Percentiles rank a stretch among this genome's conserved stretches.
These are phyloP conservation scores for Rhynchomys soricoides DNA, from an alignment of 2,113 vertebrate genomes.

Conservation along the genomic window DNA sequence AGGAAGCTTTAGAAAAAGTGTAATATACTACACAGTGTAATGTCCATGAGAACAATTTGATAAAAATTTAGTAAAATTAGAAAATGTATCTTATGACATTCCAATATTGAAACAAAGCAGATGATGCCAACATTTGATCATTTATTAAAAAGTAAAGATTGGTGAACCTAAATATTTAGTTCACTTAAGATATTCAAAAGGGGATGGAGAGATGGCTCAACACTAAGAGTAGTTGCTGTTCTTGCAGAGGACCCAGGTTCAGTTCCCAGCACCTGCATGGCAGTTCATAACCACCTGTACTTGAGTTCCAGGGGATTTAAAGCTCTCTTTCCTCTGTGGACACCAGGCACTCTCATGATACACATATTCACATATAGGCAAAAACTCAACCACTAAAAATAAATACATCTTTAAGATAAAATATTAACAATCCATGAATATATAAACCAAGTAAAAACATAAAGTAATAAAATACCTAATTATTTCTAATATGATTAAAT, in stretches of 20 bases:
- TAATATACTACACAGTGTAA: neutral
- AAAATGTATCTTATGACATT: neutral
- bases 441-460: neutral
- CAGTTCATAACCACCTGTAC: neutral
- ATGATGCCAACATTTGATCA: neutral
- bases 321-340: neutral
- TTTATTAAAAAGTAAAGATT: constrained; percentile 23
- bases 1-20: neutral
- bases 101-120: neutral
- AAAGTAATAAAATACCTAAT: neutral
- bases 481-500: neutral
- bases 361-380: neutral
- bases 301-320: neutral
- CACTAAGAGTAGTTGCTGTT: neutral
- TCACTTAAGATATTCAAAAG: neutral
- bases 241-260: neutral
- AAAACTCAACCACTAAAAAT: neutral
- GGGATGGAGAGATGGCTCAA: neutral
- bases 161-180: neutral
- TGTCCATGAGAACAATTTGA: neutral
- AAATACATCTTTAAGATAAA: neutral
- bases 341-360: neutral
- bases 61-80: neutral
- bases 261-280: neutral
- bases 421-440: neutral